Evolutionary conservation across 2,888 invertebrate genomes (phyloP).

Genomic region (Nemapogon koenigi): DNA sequence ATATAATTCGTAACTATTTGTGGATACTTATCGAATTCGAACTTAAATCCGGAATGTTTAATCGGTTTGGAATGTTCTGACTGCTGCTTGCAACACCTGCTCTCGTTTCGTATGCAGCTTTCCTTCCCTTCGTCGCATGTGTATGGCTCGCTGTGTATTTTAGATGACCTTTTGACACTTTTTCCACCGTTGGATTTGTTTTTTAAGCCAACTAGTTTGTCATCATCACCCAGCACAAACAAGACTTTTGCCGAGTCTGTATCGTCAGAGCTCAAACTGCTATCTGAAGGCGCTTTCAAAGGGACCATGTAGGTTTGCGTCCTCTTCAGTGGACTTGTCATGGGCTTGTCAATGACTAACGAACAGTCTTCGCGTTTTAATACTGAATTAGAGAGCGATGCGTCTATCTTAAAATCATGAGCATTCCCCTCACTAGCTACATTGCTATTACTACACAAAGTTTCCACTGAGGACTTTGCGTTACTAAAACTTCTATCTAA

Average conservation of each 20-base stretch:
- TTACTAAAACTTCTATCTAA: slow-evolving; percentile 4
- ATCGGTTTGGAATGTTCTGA: slow-evolving; percentile 67
- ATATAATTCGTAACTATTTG: slow-evolving; percentile 78
- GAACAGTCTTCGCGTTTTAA: slow-evolving; percentile 18
- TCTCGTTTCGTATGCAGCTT: slow-evolving; percentile 25
- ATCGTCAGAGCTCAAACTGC: slow-evolving; percentile 37
- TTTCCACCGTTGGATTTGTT: slow-evolving; percentile 51
- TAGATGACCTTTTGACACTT: slow-evolving; percentile 47
- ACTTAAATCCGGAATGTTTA: slow-evolving; percentile 75
- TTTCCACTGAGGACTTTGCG: no score
- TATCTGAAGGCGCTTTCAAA: slow-evolving; percentile 35
- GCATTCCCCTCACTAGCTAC: not conserved
- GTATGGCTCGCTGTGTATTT: slow-evolving; percentile 29
- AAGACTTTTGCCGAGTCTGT: slow-evolving; percentile 59
- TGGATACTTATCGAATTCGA: slow-evolving; percentile 76
- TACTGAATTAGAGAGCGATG: slow-evolving; percentile 38
- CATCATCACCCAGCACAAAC: slow-evolving; percentile 76
- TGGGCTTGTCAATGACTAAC: slow-evolving; percentile 24
- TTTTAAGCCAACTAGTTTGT: slow-evolving; percentile 70
- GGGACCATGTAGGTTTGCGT: slow-evolving; percentile 38
- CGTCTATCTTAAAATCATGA: slow-evolving; percentile 17
- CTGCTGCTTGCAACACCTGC: slow-evolving; percentile 54
- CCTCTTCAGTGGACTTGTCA: slow-evolving; percentile 28
- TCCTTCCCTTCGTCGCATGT: slow-evolving; percentile 21
- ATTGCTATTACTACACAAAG: not conserved